Evolutionary conservation across 2,113 vertebrate genomes (phyloP), one percentile per base, ranked within the genome.

Genomic region (Ciconia stormi): DNA sequence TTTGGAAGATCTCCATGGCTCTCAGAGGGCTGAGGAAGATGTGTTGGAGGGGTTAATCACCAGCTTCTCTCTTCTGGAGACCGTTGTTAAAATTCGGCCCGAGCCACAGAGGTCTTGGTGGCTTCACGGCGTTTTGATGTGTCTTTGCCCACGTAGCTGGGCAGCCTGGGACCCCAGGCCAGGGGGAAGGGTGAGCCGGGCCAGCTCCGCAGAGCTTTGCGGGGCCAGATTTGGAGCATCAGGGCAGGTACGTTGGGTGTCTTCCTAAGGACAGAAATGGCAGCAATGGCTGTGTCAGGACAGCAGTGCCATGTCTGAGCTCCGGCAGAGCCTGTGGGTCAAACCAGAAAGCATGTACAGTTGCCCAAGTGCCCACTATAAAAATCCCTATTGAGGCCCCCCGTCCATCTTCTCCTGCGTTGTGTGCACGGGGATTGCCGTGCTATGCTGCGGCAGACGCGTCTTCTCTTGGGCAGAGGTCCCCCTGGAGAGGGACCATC

Each of bases 381-480:
- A 50, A 38, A 34, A 9, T 5, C 42, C 13, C 40, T 10, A 11
- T 34, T 8, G 38, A 66, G 25, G 29, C 13, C 22, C 34, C 50
- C 17, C 16, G 2, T 42, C 66, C 30, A 6, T 29, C 40, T 36
- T 34, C 26, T 74, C 32, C 42, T 29, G 73, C 3, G 1, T 13
- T 53, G 25, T 3, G 22, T 11, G 27, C 26, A 17, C 1, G 2
- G 38, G n/a, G 15, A 10, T 49, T 10, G 26, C 40, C 0, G 1
- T 9, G 67, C 23, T n/a, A 3, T 0, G 2, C n/a, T 9, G 40
- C 65, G 32, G 61, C 23, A 30, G 53, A 5, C 0, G 1, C 0
- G 2, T 53, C 72, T 53, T 32, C 85, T 53, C 4, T 0, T 10
- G 47, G 40, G 47, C 42, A 44, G 65, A 73, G 40, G 53, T 47